Conservation (phyloP, 2,888 invertebrate species). For the Callimorpha dominula region DNA sequence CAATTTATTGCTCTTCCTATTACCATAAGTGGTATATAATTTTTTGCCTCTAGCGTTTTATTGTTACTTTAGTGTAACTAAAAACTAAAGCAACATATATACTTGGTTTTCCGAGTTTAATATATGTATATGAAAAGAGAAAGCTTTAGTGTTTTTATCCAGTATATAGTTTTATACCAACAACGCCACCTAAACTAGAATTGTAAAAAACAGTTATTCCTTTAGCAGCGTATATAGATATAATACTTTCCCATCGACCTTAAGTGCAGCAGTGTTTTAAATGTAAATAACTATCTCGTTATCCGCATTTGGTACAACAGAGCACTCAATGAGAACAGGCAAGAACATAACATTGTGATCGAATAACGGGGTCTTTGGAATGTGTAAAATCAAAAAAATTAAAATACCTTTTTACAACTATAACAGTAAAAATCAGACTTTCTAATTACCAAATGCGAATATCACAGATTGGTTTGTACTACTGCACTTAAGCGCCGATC, state of each 20-base stretch:
- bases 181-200: conserved; percentile 19
- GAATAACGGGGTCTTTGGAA: conserved; percentile 69
- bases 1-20: background rate
- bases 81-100: background rate
- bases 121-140: conserved; percentile 1
- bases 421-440: conserved; percentile 74
- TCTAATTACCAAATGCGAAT: conserved; percentile 84
- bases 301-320: conserved; percentile 84
- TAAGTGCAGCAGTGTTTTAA: conserved; percentile 83
- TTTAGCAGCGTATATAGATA: conserved; percentile 37
- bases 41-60: background rate
- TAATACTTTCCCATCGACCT: conserved; percentile 75
- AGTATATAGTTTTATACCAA: conserved; percentile 4
- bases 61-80: background rate
- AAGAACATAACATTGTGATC: conserved; percentile 57
- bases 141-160: conserved; percentile 5
- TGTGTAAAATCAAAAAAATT: conserved; percentile 65
- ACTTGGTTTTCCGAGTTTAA: background rate
- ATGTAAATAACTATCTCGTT: conserved; percentile 77
- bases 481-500: conserved; percentile 81
- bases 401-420: conserved; percentile 51
- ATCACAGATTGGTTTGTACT: conserved; percentile 80
- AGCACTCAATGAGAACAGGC: conserved; percentile 82
- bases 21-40: background rate
- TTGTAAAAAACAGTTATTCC: conserved; percentile 13